Base-by-base conservation (phyloP, 1,140 invertebrate genomes). In the Psix sp. region DNA sequence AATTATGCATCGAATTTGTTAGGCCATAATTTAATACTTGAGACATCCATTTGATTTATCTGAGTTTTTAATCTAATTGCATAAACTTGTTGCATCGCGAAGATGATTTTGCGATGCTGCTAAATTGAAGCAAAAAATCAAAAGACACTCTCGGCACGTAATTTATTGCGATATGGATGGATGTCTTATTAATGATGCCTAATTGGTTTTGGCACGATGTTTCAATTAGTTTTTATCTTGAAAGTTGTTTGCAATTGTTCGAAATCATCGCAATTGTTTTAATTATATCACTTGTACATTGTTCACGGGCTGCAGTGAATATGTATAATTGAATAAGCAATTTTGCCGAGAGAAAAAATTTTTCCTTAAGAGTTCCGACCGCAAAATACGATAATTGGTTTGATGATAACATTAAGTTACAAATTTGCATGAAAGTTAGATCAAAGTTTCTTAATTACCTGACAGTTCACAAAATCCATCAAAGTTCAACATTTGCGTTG, bases 381-480 rank as follows among this genome's bases (percentile, higher is more conserved):
- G 10, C 49, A 56, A 66, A 43, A 66, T 46, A 48, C 43, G 24
- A 49, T 56, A 66, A 66, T 66, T 66, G 48, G 24, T 24, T 66
- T 66, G 48, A 57, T 57, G 15, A 33, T 35, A 49, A 56, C 36
- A 52, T 68, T 68, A 68, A 68, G 54, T 68, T 59, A 68, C 65
- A 38, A 59, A 59, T 68, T 51, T 52, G 65, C 45, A 33, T 54
- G 54, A 59, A 68, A 68, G 45, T 59, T 68, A 26, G 54, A 52
- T 52, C 65, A 45, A 59, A 68, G 52, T 68, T 68, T 59, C 65
- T 59, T 59, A 68, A 68, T 68, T 68, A 68, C 65, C 43, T 45
- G 54, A 68, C 45, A 39, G 65, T 68, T 68, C 46, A 52, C 38
- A 68, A 68, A 59, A 68, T 59, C 65, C 54, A 68, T 68, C 65